phyloP scores from a whole-genome alignment of 2,113 vertebrate species.

The Elachura formosa region DNA sequence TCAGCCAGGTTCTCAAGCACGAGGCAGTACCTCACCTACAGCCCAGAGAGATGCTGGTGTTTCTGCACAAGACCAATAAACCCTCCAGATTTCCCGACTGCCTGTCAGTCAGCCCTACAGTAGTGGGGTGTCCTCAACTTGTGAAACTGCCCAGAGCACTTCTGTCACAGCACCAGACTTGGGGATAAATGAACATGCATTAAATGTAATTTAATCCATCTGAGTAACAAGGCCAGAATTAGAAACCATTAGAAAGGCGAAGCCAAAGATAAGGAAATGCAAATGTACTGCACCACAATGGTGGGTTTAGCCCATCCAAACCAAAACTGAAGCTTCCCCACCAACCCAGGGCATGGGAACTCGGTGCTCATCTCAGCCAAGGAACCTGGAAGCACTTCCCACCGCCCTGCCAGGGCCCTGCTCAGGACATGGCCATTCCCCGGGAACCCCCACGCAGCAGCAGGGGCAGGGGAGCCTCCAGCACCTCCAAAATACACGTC shows the following conservation, averaged over 20 bases:
- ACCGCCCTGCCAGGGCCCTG: rapidly evolving
- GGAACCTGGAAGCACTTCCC: neutral
- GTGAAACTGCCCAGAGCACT: neutral
- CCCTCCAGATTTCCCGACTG: neutral
- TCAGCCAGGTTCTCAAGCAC: neutral
- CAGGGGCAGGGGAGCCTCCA: neutral
- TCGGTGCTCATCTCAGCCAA: neutral
- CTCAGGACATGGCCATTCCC: rapidly evolving
- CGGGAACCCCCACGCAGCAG: neutral
- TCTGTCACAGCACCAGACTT: neutral
- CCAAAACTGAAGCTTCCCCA: neutral
- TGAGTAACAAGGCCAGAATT: neutral
- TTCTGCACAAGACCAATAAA: neutral
- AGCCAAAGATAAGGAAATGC: neutral
- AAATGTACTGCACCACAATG: neutral
- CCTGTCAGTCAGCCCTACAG: neutral
- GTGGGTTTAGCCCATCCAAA: neutral
- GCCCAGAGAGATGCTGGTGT: neutral
- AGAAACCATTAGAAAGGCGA: neutral
- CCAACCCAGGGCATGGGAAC: rapidly evolving
- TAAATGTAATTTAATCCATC: neutral
- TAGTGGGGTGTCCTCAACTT: neutral
- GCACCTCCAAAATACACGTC: neutral
- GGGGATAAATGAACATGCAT: neutral
- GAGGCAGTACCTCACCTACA: neutral